Evolutionary conservation across 2,797 vertebrate genomes (phyloP).

Genomic region (Myotis myotis): DNA sequence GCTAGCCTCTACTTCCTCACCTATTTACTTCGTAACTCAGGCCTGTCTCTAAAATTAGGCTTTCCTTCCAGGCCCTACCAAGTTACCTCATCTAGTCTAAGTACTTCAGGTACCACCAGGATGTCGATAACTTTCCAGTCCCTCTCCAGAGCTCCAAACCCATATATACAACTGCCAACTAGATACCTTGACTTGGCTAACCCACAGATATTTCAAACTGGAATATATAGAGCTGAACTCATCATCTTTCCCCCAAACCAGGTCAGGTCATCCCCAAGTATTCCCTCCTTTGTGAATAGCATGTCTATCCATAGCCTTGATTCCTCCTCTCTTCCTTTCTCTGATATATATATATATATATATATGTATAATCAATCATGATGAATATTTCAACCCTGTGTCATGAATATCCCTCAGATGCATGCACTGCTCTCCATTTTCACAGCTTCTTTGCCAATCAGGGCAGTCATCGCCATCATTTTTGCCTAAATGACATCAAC

Average conservation of each 20-base stretch:
- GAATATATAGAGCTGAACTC: neutral
- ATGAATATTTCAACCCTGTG: neutral
- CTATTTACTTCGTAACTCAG: slow-evolving; percentile 14
- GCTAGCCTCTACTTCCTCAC: slow-evolving; percentile 20
- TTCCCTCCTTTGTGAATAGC: neutral
- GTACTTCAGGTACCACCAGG: neutral
- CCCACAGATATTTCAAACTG: neutral
- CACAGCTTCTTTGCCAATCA: neutral
- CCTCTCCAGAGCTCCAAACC: neutral
- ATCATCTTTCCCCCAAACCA: neutral
- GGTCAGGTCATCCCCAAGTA: too few relatives aligned
- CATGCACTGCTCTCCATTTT: neutral
- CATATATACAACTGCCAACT: neutral
- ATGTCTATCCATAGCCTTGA: neutral
- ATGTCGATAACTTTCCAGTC: neutral
- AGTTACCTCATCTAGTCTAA: slow-evolving; percentile 56
- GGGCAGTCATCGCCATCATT: neutral
- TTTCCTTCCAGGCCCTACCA: slow-evolving; percentile 30
- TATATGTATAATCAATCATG: too few relatives aligned
- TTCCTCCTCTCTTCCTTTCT: neutral
- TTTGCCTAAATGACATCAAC: neutral
- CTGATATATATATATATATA: neutral
- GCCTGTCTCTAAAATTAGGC: slow-evolving; percentile 41
- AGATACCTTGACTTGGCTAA: neutral
- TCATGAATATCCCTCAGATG: neutral